Evolutionary conservation across 2,888 invertebrate genomes (phyloP).

Genomic region (Eilema caniola): DNA sequence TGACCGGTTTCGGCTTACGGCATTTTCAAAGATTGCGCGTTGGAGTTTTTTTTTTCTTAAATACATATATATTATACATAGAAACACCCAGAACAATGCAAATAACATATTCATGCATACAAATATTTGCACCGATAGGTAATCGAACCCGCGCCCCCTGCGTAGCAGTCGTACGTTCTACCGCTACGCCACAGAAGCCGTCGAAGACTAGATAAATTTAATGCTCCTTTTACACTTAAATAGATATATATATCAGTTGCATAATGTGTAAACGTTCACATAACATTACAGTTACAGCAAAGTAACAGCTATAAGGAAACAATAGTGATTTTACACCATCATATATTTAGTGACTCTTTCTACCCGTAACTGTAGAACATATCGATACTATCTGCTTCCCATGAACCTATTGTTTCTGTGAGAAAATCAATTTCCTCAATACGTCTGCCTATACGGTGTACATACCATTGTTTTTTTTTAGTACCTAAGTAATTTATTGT

Average conservation of each 20-base stretch:
- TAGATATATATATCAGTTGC: not conserved
- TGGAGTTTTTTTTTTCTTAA: too few species aligned
- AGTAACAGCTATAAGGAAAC: slow-evolving; percentile 18
- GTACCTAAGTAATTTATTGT: not conserved
- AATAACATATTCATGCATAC: too few species aligned
- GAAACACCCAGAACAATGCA: too few species aligned
- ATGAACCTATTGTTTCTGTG: slow-evolving; percentile 53
- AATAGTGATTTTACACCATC: slow-evolving; percentile 28
- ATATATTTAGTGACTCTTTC: slow-evolving; percentile 41
- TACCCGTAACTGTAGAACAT: slow-evolving; percentile 46
- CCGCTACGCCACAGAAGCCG: too few species aligned
- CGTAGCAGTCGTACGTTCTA: too few species aligned
- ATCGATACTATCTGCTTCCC: slow-evolving; percentile 56
- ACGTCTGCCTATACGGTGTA: slow-evolving; percentile 11
- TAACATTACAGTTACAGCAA: too few species aligned
- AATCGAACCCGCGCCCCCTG: too few species aligned
- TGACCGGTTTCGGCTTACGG: too few species aligned
- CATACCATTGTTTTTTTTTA: not conserved
- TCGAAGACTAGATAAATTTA: too few species aligned
- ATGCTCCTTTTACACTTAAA: not conserved
- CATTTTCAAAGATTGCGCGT: too few species aligned
- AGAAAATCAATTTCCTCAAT: slow-evolving; percentile 38
- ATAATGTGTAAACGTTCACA: not conserved
- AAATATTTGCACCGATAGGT: too few species aligned
- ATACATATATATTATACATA: too few species aligned